phyloP scores from a whole-genome alignment of 2,888 invertebrate species.

The Punctoribates punctum region DNA sequence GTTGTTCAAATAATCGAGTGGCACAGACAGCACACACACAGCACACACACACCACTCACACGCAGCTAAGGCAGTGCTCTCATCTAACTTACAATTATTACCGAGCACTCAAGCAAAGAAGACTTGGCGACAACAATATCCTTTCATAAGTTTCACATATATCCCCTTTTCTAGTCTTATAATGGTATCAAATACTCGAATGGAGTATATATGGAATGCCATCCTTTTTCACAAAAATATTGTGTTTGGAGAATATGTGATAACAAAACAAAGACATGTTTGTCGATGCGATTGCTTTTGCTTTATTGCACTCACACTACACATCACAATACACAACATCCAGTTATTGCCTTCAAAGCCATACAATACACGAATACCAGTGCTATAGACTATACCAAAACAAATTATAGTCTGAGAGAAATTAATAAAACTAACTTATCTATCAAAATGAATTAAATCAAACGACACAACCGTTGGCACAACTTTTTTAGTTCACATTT shows the following conservation, averaged over 20 bases:
- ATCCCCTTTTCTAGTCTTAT: constrained; percentile 1
- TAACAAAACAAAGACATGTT: constrained; percentile 36
- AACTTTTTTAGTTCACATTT: background rate
- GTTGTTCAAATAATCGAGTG: constrained; percentile 36
- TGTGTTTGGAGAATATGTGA: constrained; percentile 24
- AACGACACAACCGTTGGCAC: background rate
- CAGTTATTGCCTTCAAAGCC: constrained; percentile 10
- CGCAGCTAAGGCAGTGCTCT: background rate
- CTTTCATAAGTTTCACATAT: constrained; percentile 30
- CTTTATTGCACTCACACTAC: constrained; percentile 26
- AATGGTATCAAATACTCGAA: constrained; percentile 15
- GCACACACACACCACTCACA: background rate
- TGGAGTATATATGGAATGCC: background rate
- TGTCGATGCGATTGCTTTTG: constrained; percentile 17
- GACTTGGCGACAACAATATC: constrained; percentile 35
- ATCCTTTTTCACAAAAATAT: constrained; percentile 28
- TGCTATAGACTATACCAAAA: background rate
- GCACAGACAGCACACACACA: constrained; percentile 12
- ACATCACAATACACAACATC: constrained; percentile 3
- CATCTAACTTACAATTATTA: constrained; percentile 32
- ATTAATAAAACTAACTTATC: constrained; percentile 35
- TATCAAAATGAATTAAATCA: constrained; percentile 20
- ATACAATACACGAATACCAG: background rate
- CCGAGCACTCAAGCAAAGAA: constrained; percentile 34
- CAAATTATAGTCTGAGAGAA: constrained; percentile 20